A percentile compares a stretch with the other conserved stretches of the same genome.
Conservation (phyloP, 2,888 invertebrate genomes). For the Oligia latruncula region DNA sequence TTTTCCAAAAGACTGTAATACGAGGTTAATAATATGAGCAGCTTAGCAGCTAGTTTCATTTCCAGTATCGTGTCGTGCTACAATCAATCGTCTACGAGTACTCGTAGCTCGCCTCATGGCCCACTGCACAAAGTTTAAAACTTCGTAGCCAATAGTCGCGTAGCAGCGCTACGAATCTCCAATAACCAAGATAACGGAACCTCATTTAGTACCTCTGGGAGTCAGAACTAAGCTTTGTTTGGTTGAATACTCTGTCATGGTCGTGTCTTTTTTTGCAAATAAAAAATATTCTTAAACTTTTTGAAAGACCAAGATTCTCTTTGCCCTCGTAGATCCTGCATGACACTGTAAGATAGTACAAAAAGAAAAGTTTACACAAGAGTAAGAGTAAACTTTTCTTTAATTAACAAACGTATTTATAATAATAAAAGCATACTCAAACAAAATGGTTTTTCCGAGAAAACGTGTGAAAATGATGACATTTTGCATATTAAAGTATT, state of each 20-base stretch:
- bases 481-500: conserved; percentile 43
- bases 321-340: not conserved
- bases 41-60: not conserved
- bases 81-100: not conserved
- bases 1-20: not conserved
- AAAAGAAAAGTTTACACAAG: not conserved
- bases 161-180: conserved; percentile 5
- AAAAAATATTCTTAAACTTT: not conserved
- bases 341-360: no score
- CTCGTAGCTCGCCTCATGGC: not conserved
- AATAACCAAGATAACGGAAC: not conserved
- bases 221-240: not conserved
- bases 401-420: conserved; percentile 14
- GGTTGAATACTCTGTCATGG: not conserved
- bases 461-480: conserved; percentile 26
- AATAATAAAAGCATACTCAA: conserved; percentile 25
- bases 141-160: conserved; percentile 19
- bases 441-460: conserved; percentile 33
- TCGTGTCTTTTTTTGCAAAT: not conserved
- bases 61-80: not conserved
- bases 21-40: not conserved
- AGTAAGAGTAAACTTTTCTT: no score
- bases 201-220: not conserved
- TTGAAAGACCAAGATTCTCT: not conserved
- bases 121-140: not conserved